Conservation (phyloP, 2,888 invertebrate species). For the Pantelozetes paolii region DNA sequence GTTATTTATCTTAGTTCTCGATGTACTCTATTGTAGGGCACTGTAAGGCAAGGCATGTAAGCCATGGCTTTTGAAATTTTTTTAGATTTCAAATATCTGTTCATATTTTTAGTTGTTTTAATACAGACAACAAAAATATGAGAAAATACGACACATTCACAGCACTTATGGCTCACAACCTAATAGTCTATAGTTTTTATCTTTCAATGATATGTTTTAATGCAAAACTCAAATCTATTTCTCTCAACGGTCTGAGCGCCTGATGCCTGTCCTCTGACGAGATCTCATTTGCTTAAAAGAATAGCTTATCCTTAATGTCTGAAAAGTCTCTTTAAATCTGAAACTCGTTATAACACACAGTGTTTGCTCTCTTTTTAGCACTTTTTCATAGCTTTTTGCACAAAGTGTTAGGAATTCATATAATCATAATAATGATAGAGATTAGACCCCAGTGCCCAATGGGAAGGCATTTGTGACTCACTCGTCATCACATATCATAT, state of each 20-base stretch:
- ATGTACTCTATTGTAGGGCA: background rate
- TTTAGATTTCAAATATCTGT: constrained; percentile 17
- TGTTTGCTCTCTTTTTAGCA: background rate
- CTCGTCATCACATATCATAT: constrained; percentile 13
- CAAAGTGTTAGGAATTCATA: constrained; percentile 14
- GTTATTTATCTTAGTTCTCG: constrained; percentile 32
- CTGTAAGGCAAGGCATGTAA: constrained; percentile 34
- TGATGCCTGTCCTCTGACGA: background rate
- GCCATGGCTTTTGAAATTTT: constrained; percentile 16
- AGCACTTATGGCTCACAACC: too few species aligned
- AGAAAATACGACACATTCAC: background rate
- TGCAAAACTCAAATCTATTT: constrained; percentile 23
- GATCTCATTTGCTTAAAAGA: constrained; percentile 33
- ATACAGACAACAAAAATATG: constrained; percentile 11
- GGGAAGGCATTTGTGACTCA: constrained; percentile 22
- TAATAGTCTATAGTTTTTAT: constrained; percentile 30
- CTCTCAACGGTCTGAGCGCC: background rate
- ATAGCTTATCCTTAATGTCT: constrained; percentile 30
- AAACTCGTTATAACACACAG: constrained; percentile 31
- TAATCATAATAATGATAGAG: constrained; percentile 19
- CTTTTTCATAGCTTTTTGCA: background rate
- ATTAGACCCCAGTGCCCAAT: constrained; percentile 4
- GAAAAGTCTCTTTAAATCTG: constrained; percentile 26
- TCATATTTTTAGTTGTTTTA: constrained; percentile 21
- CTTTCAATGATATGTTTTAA: constrained; percentile 24